A percentile compares a stretch with the other conserved stretches of the same genome.
phyloP scores from a whole-genome alignment of 1,140 invertebrate species.

The Euwallacea similis region DNA sequence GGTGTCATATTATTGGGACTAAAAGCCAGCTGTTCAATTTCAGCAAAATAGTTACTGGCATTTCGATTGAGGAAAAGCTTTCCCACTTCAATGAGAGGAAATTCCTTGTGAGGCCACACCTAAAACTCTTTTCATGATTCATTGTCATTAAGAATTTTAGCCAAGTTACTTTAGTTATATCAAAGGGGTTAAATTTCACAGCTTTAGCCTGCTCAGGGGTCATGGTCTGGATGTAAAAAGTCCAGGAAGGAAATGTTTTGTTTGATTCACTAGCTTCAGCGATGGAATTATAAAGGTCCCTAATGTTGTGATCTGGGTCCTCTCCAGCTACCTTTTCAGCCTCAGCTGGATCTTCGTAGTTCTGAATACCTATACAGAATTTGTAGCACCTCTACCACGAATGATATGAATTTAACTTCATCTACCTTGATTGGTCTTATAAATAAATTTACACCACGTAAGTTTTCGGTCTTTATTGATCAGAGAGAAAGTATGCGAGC shows the following conservation, averaged over 20 bases:
- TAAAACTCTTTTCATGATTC: conserved; percentile 2
- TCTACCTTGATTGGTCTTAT: conserved; percentile 82
- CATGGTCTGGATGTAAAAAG: conserved; percentile 71
- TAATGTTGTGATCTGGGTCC: conserved; percentile 78
- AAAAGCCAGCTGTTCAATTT: conserved; percentile 95
- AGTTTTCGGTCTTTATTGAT: conserved; percentile 72
- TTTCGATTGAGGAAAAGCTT: conserved; percentile 87
- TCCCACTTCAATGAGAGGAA: conserved; percentile 89
- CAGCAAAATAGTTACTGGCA: conserved; percentile 90
- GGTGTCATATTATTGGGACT: conserved; percentile 89
- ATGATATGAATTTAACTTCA: not conserved
- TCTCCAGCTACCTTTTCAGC: conserved; percentile 66
- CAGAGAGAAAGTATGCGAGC: conserved; percentile 88
- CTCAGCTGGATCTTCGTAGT: conserved; percentile 63
- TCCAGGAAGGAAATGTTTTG: conserved; percentile 74
- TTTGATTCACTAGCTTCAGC: conserved; percentile 55
- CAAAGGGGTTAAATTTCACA: conserved; percentile 83
- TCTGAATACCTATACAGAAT: conserved; percentile 61
- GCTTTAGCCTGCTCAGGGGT: conserved; percentile 65
- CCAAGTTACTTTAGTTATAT: conserved; percentile 76
- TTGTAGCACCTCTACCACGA: not conserved
- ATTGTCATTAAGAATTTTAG: not conserved
- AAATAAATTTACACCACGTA: conserved; percentile 88
- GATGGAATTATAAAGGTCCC: conserved; percentile 86
- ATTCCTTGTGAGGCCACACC: conserved; percentile 89